A percentile compares a stretch with the other conserved stretches of the same genome.
phyloP scores from a whole-genome alignment of 2,113 vertebrate genomes.

The Bubo blakistoni region DNA sequence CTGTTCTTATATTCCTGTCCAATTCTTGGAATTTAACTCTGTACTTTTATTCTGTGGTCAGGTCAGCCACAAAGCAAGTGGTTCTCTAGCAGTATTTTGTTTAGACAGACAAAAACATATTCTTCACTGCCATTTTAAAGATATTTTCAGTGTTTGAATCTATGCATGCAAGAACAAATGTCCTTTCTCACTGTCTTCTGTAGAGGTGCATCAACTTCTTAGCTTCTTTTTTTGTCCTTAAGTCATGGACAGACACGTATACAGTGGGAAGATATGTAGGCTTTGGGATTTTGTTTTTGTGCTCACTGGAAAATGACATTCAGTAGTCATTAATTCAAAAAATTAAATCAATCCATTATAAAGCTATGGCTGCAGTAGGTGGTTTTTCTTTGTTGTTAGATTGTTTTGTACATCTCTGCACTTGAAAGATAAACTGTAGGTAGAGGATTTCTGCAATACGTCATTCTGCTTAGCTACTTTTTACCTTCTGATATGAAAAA shows the following conservation, averaged over 20 bases:
- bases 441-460: neutral
- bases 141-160: neutral
- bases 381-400: neutral
- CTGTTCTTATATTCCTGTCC: neutral
- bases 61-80: neutral
- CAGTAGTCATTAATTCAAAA: neutral
- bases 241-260: neutral
- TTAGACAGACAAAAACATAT: slow-evolving; percentile 21
- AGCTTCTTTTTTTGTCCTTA: neutral
- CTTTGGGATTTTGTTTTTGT: neutral
- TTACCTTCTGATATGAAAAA: neutral
- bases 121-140: neutral
- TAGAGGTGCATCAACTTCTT: neutral
- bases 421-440: neutral
- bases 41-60: neutral
- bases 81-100: slow-evolving; percentile 49
- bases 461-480: neutral
- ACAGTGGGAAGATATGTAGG: neutral
- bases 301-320: neutral
- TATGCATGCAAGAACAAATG: neutral
- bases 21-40: neutral
- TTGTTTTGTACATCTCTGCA: neutral
- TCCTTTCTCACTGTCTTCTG: neutral
- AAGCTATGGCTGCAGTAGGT: neutral
- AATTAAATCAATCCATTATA: neutral